Evolutionary conservation across 2,888 invertebrate species (phyloP), one percentile per base, ranked within the genome.

Genomic region (Drosophila ezoana): DNA sequence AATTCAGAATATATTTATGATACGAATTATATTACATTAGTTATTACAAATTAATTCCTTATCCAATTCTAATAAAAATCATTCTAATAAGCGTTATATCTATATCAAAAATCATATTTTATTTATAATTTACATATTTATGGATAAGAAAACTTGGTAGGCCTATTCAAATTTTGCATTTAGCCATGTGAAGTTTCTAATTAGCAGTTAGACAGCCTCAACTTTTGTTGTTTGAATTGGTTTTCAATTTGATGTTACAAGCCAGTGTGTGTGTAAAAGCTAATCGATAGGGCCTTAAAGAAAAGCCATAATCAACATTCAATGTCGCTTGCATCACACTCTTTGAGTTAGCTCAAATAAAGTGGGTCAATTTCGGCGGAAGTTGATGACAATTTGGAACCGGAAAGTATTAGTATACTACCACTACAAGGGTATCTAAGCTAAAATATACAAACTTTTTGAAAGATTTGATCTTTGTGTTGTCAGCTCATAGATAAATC

Each of bases 241-340:
- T 14, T 44, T 33, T 48, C 18, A 20, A 14, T 35, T 38, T 11
- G 28, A 23, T 49, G 51, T 62, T 52, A 63, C 53, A 71, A 58
- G 20, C 18, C 48, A 48, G 33, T 44, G 38, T 45, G 52, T 54
- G 45, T 81, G 57, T 59, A 48, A 63, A 33, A 56, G 41, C 45
- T 65, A 65, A 61, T 16, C 48, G 47, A 68, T 64, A 33, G 51
- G 70, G 20, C 79, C 79, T 85, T 70, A 35, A 68, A 65, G 75
- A 87, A 72, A 89, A 69, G 49, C 53, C 61, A 67, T 89, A 78
- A 82, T 84, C 61, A 62, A 59, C 53, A 59, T 45, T 63, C 82
- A 89, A 87, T 81, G 89, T 47, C 87, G 73, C n/a, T 32, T 54
- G 20, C 40, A 38, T 47, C 48, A 77, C 49, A 33, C 45, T 28